These are phyloP conservation scores for Philopotamus ludificatus DNA, from an alignment of 1,140 invertebrate species.

Conservation along the genomic window DNA sequence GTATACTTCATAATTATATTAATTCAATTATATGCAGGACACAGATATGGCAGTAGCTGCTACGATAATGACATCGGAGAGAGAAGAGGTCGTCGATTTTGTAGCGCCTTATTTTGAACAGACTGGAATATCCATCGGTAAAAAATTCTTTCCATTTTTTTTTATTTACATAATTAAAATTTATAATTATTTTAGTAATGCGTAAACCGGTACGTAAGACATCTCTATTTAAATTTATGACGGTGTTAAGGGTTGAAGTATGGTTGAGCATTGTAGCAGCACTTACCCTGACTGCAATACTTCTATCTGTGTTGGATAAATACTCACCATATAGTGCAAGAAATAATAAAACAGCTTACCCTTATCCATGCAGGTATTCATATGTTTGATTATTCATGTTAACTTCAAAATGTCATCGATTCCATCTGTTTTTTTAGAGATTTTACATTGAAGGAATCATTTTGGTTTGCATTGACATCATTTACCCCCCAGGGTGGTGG, in stretches of 20 bases:
- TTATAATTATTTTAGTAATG: slow-evolving; percentile 63
- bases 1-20: no score
- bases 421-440: slow-evolving; percentile 56
- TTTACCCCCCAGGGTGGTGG: slow-evolving; percentile 90
- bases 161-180: slow-evolving; percentile 1
- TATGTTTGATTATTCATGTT: background rate
- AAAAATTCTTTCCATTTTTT: slow-evolving; percentile 31
- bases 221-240: slow-evolving; percentile 91
- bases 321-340: slow-evolving; percentile 85
- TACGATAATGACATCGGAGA: slow-evolving; percentile 88
- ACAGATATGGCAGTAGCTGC: slow-evolving; percentile 85
- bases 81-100: slow-evolving; percentile 92
- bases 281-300: slow-evolving; percentile 76
- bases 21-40: slow-evolving; percentile 65
- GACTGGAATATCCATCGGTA: slow-evolving; percentile 82
- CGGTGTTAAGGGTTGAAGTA: slow-evolving; percentile 80
- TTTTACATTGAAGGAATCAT: slow-evolving; percentile 85
- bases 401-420: background rate
- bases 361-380: slow-evolving; percentile 8
- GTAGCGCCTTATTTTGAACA: slow-evolving; percentile 89
- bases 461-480: slow-evolving; percentile 91
- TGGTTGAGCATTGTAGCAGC: slow-evolving; percentile 87
- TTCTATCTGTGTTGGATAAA: slow-evolving; percentile 86
- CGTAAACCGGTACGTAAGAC: slow-evolving; percentile 79
- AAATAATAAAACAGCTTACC: slow-evolving; percentile 65